Conservation (phyloP, 1,140 invertebrate genomes). For the Centruroides sculpturatus region DNA sequence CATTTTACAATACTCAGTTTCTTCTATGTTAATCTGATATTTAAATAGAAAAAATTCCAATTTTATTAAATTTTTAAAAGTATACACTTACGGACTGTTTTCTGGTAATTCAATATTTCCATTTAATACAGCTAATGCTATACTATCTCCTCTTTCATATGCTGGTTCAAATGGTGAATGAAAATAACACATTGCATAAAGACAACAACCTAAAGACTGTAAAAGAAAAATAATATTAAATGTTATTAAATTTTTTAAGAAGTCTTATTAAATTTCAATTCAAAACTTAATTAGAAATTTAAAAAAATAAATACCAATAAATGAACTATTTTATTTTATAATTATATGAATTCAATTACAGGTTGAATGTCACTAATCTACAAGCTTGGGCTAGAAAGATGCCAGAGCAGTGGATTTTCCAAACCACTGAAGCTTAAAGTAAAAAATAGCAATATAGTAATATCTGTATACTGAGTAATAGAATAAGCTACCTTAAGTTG, state of each 20-base stretch:
- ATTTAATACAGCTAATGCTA: constrained; percentile 67
- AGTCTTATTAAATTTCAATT: not conserved
- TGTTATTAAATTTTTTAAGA: not conserved
- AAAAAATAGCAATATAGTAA: no score
- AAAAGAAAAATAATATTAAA: constrained; percentile 25
- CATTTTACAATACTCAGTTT: no score
- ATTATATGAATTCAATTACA: no score
- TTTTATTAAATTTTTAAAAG: not conserved
- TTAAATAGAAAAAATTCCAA: not conserved
- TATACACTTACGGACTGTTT: constrained; percentile 42
- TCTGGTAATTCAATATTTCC: constrained; percentile 58
- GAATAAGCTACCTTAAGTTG: no score
- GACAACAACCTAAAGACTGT: constrained; percentile 67
- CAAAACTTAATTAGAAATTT: not conserved
- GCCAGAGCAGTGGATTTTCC: no score
- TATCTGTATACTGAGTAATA: no score
- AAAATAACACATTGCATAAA: constrained; percentile 72
- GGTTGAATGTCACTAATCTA: no score
- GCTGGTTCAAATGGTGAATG: constrained; percentile 72
- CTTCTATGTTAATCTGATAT: no score
- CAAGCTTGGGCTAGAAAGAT: no score
- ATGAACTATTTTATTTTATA: no score
- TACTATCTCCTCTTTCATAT: constrained; percentile 71
- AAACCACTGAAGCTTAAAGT: no score
- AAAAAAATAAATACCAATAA: no score